phyloP scores from a whole-genome alignment of 2,797 vertebrate genomes.

The Myiotriccus ornatus region DNA sequence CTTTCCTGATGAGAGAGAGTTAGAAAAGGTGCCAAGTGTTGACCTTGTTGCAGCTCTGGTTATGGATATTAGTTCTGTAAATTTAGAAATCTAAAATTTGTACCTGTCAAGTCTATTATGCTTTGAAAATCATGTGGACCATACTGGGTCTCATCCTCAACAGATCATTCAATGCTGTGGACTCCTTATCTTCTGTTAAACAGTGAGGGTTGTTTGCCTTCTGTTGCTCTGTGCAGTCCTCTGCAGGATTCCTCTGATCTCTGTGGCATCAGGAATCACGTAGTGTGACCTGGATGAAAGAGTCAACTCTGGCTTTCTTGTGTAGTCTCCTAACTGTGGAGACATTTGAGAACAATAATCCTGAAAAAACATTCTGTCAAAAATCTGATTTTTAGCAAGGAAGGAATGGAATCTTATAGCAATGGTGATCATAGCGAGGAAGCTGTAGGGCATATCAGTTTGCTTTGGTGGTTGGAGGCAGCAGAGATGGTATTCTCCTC shows the following conservation, averaged over 20 bases:
- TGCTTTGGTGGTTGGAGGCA: background rate
- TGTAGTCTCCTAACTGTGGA: background rate
- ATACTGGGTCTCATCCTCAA: background rate
- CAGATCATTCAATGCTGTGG: background rate
- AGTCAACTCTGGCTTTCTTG: background rate
- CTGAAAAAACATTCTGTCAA: background rate
- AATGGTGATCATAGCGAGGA: background rate
- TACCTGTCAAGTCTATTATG: background rate
- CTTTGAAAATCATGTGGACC: background rate
- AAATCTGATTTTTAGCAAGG: background rate
- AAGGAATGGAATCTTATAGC: background rate
- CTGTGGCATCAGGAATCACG: background rate
- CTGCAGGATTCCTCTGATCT: background rate
- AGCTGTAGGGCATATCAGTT: background rate
- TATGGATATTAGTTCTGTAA: background rate
- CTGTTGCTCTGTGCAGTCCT: background rate
- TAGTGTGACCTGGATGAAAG: background rate
- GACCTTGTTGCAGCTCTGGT: background rate
- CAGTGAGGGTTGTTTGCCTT: background rate
- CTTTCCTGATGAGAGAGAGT: background rate
- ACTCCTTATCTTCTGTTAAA: background rate
- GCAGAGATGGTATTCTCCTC: background rate
- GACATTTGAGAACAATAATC: background rate
- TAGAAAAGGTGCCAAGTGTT: background rate
- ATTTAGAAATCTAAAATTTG: background rate